Evolutionary conservation across 2,113 vertebrate genomes (phyloP).

Genomic region (Pseudorectes ferrugineus): DNA sequence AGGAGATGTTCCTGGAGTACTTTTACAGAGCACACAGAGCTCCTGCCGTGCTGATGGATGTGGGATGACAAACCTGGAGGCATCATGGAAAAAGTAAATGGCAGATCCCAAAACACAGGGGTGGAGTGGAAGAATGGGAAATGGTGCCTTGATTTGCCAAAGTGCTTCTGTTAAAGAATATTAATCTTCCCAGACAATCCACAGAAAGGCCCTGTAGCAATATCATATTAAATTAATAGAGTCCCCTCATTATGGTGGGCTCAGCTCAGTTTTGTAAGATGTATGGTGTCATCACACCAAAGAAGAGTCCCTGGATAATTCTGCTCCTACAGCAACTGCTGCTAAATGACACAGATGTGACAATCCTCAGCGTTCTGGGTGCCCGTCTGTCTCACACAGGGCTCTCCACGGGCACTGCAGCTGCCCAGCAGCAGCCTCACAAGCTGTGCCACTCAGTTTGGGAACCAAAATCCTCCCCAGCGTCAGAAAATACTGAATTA

Average conservation of each 20-base stretch:
- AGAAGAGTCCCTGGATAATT: neutral
- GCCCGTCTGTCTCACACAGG: fast-evolving
- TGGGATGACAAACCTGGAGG: neutral
- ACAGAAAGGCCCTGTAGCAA: neutral
- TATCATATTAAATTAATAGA: conserved; percentile 16
- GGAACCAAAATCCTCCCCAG: neutral
- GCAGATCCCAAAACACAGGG: neutral
- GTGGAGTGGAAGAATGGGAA: neutral
- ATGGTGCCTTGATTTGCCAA: neutral
- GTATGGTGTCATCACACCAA: neutral
- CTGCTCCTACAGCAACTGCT: neutral
- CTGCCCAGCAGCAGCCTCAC: neutral
- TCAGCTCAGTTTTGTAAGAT: neutral
- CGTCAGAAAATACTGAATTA: neutral
- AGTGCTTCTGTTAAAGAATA: neutral
- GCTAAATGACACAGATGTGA: neutral
- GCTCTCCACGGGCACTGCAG: neutral
- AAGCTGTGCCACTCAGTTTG: neutral
- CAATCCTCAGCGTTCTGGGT: neutral
- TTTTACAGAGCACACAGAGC: neutral
- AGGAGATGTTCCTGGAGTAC: fast-evolving
- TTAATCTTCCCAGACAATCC: conserved; percentile 19
- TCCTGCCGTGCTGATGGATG: neutral
- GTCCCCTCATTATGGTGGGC: neutral
- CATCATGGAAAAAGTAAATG: neutral